Evolutionary conservation across 2,113 vertebrate species (phyloP).

Genomic region (Smithornis capensis): DNA sequence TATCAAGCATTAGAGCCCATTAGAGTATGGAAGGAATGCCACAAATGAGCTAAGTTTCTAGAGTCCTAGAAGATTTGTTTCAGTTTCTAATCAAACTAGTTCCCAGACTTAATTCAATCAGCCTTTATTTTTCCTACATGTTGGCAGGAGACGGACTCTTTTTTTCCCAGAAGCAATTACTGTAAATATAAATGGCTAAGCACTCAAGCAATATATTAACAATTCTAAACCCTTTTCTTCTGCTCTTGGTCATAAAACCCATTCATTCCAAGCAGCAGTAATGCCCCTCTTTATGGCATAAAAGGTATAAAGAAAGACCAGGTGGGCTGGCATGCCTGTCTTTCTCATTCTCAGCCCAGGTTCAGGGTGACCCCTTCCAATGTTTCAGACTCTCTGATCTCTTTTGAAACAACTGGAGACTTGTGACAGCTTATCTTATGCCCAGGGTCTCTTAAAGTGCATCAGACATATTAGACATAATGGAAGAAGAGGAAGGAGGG

Average conservation of each 20-base stretch:
- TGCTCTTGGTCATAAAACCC: conserved; percentile 34
- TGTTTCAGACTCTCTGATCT: background rate
- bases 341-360: background rate
- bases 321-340: background rate
- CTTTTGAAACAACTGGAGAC: background rate
- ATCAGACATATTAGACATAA: background rate
- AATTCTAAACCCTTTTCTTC: conserved; percentile 51
- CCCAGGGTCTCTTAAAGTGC: background rate
- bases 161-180: conserved; percentile 49
- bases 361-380: background rate
- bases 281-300: background rate
- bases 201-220: conserved; percentile 55
- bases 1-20: conserved; percentile 45
- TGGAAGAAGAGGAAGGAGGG: background rate
- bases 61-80: conserved; percentile 61
- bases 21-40: conserved; percentile 53
- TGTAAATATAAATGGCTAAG: conserved; percentile 61
- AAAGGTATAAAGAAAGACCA: background rate
- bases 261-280: conserved; percentile 8
- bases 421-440: background rate
- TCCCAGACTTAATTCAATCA: conserved; percentile 63
- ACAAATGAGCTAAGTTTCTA: conserved; percentile 44
- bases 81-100: conserved; percentile 69
- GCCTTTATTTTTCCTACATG: conserved; percentile 45
- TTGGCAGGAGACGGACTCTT: conserved; percentile 37